Conservation (phyloP, 2,888 invertebrate genomes). For the Arrhopalites spinosus region DNA sequence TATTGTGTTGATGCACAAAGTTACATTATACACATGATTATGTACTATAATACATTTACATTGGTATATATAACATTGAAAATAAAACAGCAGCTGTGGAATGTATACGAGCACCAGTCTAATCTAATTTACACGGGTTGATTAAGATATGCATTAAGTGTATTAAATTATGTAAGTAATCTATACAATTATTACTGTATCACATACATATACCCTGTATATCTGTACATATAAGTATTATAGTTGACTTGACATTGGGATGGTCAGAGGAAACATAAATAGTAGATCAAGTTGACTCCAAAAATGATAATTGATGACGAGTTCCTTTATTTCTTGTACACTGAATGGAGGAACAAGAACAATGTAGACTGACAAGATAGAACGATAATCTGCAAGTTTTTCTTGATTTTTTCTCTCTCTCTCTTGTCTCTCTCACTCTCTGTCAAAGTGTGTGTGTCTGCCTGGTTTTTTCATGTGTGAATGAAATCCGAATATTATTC, state of each 20-base stretch:
- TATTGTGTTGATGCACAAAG: too few species aligned
- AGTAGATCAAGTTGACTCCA: neutral
- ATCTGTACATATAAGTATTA: neutral
- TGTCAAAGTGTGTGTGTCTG: too few species aligned
- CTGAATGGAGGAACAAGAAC: neutral
- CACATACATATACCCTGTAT: too few species aligned
- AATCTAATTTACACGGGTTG: conserved; percentile 4
- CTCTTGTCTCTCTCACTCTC: too few species aligned
- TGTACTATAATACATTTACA: too few species aligned
- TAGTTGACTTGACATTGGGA: neutral
- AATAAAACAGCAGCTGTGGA: neutral
- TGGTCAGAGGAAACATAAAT: conserved; percentile 16
- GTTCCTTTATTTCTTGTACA: conserved; percentile 1
- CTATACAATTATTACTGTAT: neutral
- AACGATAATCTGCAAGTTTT: neutral
- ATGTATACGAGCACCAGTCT: neutral
- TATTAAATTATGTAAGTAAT: conserved; percentile 11
- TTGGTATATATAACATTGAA: too few species aligned
- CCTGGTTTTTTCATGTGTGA: too few species aligned
- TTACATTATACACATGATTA: too few species aligned
- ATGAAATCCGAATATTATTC: too few species aligned
- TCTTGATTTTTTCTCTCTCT: neutral
- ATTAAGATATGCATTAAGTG: neutral
- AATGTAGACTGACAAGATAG: conserved; percentile 24
- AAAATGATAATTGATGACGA: conserved; percentile 24